Evolutionary conservation across 1,140 invertebrate species (phyloP).

Genomic region (Bacillus rossius): DNA sequence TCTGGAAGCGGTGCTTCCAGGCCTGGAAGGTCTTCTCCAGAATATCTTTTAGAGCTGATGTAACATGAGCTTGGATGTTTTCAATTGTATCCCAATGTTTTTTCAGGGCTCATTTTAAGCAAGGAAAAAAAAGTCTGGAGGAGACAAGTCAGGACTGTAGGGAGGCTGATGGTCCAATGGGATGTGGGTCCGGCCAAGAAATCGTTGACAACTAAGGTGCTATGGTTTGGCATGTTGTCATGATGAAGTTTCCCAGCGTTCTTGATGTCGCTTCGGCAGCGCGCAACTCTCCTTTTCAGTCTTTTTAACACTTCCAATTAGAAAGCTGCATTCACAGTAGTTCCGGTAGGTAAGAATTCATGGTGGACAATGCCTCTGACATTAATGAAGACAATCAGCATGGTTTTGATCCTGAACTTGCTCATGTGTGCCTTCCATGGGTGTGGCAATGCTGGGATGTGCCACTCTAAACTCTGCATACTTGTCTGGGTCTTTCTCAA

Average conservation of each 20-base stretch:
- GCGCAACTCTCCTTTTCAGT: not conserved
- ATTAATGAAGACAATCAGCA: no score
- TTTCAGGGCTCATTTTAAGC: not conserved
- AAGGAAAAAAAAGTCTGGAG: not conserved
- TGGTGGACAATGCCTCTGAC: no score
- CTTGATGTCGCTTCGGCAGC: not conserved
- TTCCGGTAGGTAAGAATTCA: no score
- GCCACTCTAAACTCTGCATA: not conserved
- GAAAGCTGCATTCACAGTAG: no score
- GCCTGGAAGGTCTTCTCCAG: slow-evolving; percentile 1
- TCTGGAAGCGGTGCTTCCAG: slow-evolving; percentile 5
- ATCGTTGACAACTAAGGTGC: slow-evolving; percentile 6
- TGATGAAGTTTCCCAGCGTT: not conserved
- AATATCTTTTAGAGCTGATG: slow-evolving; percentile 4
- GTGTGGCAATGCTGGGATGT: not conserved
- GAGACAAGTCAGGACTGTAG: no score
- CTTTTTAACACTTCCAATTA: no score
- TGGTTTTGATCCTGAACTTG: no score
- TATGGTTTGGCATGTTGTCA: no score
- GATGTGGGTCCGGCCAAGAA: not conserved
- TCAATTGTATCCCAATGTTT: slow-evolving; percentile 1
- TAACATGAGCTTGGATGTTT: not conserved
- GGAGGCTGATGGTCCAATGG: not conserved
- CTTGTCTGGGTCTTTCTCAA: not conserved
- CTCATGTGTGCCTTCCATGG: not conserved